A percentile compares a stretch with the other conserved stretches of the same genome.
Evolutionary conservation across 2,888 invertebrate genomes (phyloP).

Genomic region (Pachycephus smyrnensis): DNA sequence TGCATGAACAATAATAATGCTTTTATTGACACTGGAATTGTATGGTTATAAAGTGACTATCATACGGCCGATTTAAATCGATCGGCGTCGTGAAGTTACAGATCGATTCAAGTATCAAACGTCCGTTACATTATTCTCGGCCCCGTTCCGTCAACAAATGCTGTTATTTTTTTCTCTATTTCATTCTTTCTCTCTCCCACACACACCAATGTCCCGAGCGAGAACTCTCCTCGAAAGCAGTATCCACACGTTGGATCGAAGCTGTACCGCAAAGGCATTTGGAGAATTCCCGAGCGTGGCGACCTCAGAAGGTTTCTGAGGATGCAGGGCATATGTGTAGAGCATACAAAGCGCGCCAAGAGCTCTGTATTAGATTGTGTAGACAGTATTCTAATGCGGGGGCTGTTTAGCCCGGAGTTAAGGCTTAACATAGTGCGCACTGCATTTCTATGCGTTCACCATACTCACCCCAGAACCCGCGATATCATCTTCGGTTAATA

Average conservation of each 20-base stretch:
- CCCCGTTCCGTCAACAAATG: background rate
- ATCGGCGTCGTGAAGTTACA: background rate
- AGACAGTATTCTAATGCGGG: slow-evolving; percentile 28
- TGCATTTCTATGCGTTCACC: slow-evolving; percentile 20
- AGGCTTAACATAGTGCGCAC: slow-evolving; percentile 12
- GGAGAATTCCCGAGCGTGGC: background rate
- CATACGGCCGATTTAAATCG: background rate
- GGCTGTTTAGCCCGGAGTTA: slow-evolving; percentile 25
- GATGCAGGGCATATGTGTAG: background rate
- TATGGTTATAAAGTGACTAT: background rate
- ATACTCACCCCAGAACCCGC: slow-evolving; percentile 19
- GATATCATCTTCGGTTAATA: slow-evolving; percentile 34
- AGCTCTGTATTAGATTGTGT: slow-evolving; percentile 5
- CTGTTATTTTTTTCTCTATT: no score
- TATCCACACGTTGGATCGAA: background rate
- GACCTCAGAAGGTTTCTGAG: slow-evolving; percentile 1
- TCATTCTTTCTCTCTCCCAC: no score
- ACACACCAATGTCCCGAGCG: no score
- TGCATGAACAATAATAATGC: background rate
- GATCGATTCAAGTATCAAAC: background rate
- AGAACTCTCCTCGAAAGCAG: background rate
- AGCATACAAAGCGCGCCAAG: background rate
- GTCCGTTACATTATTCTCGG: background rate
- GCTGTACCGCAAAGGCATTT: slow-evolving; percentile 1
- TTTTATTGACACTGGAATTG: background rate